phyloP scores from a whole-genome alignment of 2,113 vertebrate genomes.

The Reinhardtius hippoglossoides region DNA sequence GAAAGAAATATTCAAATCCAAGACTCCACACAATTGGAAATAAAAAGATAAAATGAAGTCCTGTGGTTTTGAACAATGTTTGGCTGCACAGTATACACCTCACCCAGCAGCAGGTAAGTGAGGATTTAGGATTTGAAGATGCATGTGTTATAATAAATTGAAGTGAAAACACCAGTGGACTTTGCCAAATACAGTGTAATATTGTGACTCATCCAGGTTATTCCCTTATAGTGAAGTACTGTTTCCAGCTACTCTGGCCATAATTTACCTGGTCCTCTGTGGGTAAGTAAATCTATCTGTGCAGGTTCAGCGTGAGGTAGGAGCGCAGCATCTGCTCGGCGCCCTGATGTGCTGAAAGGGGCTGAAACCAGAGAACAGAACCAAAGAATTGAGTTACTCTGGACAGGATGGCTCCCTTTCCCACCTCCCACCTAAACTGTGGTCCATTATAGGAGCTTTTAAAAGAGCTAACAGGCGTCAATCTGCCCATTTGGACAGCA shows the following conservation, averaged over 20 bases:
- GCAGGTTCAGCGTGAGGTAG: slow-evolving; percentile 41
- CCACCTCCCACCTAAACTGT: slow-evolving; percentile 48
- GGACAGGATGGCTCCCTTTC: slow-evolving; percentile 46
- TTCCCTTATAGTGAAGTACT: neutral
- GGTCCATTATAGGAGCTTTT: slow-evolving; percentile 70
- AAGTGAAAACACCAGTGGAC: too few relatives aligned
- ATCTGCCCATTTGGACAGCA: slow-evolving; percentile 70
- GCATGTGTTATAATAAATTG: neutral
- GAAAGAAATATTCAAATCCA: neutral
- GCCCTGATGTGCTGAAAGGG: slow-evolving; percentile 34
- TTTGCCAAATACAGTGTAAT: neutral
- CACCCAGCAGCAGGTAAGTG: too few relatives aligned
- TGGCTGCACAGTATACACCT: too few relatives aligned
- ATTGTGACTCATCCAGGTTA: neutral
- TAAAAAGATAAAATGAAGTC: neutral
- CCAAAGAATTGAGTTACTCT: slow-evolving; percentile 68
- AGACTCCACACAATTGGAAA: neutral
- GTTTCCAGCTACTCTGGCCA: slow-evolving; percentile 24
- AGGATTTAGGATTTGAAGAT: too few relatives aligned
- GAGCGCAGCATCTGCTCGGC: slow-evolving; percentile 33
- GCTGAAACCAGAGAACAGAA: slow-evolving; percentile 67
- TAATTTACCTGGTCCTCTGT: slow-evolving; percentile 61
- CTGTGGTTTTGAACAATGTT: neutral
- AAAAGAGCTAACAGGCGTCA: slow-evolving; percentile 72
- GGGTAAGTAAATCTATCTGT: slow-evolving; percentile 53